Evolutionary conservation across 2,113 vertebrate genomes (phyloP).

Genomic region (Terrapene triunguis): DNA sequence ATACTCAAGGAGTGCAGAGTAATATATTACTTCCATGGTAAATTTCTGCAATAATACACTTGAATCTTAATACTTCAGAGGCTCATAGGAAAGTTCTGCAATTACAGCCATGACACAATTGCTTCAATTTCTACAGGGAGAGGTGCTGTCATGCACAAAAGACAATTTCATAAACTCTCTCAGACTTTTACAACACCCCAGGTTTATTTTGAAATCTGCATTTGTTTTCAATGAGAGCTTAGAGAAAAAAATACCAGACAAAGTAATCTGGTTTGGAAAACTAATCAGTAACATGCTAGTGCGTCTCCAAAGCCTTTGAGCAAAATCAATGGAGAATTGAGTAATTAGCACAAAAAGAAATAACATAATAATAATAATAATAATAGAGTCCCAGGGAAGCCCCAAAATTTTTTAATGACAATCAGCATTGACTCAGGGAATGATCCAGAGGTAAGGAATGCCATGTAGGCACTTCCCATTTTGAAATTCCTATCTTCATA

Average conservation of each 20-base stretch:
- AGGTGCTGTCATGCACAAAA: conserved; percentile 3
- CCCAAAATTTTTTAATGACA: background rate
- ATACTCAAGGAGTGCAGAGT: background rate
- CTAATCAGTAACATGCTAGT: background rate
- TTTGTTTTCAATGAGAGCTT: background rate
- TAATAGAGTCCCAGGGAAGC: background rate
- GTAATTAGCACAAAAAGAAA: background rate
- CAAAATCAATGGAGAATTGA: background rate
- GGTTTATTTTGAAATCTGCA: conserved; percentile 31
- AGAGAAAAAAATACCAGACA: background rate
- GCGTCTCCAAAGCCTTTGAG: background rate
- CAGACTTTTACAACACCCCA: background rate
- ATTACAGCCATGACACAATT: background rate
- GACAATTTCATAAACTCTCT: background rate
- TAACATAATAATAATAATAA: background rate
- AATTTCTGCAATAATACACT: background rate
- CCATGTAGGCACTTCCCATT: background rate
- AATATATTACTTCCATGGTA: background rate
- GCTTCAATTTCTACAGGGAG: background rate
- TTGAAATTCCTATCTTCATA: background rate
- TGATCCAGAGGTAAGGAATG: background rate
- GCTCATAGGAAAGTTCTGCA: background rate
- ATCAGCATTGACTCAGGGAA: background rate
- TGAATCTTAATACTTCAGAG: background rate
- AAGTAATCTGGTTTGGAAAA: background rate